Percentiles rank a stretch among this genome's conserved stretches.
Conservation (phyloP, 2,113 vertebrate species). For the Macquaria ambigua region DNA sequence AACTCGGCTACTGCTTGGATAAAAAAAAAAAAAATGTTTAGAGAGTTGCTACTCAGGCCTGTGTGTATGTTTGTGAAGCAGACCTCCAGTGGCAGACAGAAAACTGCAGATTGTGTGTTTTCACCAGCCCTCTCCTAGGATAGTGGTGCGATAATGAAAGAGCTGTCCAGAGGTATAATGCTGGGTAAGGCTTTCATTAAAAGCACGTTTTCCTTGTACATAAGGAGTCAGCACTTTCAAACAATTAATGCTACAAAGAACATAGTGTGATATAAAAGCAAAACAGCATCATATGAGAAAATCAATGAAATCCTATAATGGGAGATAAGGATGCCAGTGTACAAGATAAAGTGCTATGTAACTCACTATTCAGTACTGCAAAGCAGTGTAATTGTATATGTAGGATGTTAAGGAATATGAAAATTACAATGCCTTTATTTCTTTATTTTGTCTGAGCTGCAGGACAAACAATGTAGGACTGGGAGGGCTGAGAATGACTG, state of each 20-base stretch:
- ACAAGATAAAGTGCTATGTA: not conserved
- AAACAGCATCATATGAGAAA: constrained; percentile 11
- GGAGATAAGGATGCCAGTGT: not conserved
- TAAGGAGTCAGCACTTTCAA: not conserved
- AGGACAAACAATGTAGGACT: not conserved
- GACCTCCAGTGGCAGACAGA: constrained; percentile 38
- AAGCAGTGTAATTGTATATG: not conserved
- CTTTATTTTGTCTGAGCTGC: constrained; percentile 16
- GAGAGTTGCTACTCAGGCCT: constrained; percentile 50
- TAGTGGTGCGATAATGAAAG: constrained; percentile 41
- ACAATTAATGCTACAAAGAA: not conserved
- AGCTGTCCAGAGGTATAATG: constrained; percentile 36
- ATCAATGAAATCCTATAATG: not conserved
- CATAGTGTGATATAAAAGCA: not conserved
- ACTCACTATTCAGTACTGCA: not conserved
- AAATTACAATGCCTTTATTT: not conserved
- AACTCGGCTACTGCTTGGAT: constrained; percentile 47
- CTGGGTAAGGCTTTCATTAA: not conserved
- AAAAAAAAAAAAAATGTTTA: constrained; percentile 44
- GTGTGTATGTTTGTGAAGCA: constrained; percentile 36
- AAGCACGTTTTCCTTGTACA: constrained; percentile 1
- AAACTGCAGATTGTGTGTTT: constrained; percentile 36
- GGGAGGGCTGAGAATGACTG: not conserved
- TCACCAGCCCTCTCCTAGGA: not conserved
- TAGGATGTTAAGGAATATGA: not conserved